Evolutionary conservation across 2,797 vertebrate species (phyloP).

Genomic region (Salmo trutta): DNA sequence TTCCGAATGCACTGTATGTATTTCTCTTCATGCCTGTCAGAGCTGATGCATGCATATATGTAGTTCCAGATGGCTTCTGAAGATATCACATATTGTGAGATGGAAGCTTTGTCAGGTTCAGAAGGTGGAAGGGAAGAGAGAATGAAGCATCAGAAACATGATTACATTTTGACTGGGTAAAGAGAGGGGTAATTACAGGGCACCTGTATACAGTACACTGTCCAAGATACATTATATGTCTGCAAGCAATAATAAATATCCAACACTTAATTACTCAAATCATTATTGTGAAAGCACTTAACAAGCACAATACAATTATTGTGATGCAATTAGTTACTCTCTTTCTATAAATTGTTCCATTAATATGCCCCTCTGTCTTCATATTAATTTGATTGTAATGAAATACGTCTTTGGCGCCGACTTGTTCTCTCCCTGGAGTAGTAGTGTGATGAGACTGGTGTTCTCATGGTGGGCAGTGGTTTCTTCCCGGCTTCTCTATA

Average conservation of each 20-base stretch:
- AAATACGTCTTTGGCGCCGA: not conserved
- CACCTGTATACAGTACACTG: not conserved
- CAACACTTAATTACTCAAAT: not conserved
- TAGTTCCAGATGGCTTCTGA: not conserved
- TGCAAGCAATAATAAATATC: not conserved
- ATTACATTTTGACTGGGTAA: not conserved
- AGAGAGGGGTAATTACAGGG: too few relatives aligned
- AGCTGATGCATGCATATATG: not conserved
- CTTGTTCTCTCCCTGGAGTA: not conserved
- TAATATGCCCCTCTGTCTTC: not conserved
- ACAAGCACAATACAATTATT: conserved; percentile 2
- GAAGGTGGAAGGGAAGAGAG: not conserved
- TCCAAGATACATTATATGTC: not conserved
- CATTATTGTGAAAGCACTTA: not conserved
- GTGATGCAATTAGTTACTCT: conserved; percentile 1
- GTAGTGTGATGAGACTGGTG: not conserved
- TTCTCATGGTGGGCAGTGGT: not conserved
- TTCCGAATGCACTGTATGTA: too few relatives aligned
- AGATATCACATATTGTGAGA: not conserved
- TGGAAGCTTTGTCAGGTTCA: not conserved
- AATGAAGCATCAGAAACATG: not conserved
- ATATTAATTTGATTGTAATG: not conserved
- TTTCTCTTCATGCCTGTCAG: not conserved
- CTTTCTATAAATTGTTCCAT: not conserved
- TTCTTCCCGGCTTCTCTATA: conserved; percentile 29